A percentile compares a stretch with the other conserved stretches of the same genome.
These are phyloP conservation scores for Hyppa rectilinea DNA, from an alignment of 2,888 invertebrate genomes.

Conservation along the genomic window DNA sequence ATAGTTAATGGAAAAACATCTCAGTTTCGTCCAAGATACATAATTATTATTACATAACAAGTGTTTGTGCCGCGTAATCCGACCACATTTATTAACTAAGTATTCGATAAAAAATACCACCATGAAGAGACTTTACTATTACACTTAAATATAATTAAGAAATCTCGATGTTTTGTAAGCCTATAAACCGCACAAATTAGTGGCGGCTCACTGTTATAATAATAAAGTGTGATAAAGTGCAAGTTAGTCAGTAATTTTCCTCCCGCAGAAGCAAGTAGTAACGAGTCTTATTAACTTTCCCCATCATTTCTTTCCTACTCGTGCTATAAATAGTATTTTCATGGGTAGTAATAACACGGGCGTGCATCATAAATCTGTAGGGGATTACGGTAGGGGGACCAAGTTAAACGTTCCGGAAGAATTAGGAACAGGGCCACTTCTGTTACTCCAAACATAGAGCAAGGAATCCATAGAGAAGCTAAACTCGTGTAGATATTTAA, in stretches of 20 bases:
- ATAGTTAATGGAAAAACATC: too few relatives aligned
- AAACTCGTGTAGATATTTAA: too few relatives aligned
- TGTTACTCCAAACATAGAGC: constrained; percentile 39
- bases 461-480: not conserved
- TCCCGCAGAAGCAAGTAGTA: constrained; percentile 2
- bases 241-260: not conserved
- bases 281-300: constrained; percentile 32
- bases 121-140: too few relatives aligned
- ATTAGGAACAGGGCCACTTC: constrained; percentile 61
- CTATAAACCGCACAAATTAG: not conserved
- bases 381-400: constrained; percentile 41
- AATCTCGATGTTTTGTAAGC: not conserved
- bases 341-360: constrained; percentile 54
- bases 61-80: not conserved
- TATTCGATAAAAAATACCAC: too few relatives aligned
- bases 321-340: constrained; percentile 54
- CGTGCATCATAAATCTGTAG: constrained; percentile 60
- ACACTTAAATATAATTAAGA: not conserved
- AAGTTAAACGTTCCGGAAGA: constrained; percentile 73
- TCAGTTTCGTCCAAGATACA: too few relatives aligned
- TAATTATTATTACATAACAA: not conserved
- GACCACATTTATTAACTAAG: too few relatives aligned
- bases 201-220: not conserved
- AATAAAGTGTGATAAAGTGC: not conserved
- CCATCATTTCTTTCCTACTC: constrained; percentile 17